Evolutionary conservation across 1,140 invertebrate species (phyloP).

Genomic region (Eubasilissa regina): DNA sequence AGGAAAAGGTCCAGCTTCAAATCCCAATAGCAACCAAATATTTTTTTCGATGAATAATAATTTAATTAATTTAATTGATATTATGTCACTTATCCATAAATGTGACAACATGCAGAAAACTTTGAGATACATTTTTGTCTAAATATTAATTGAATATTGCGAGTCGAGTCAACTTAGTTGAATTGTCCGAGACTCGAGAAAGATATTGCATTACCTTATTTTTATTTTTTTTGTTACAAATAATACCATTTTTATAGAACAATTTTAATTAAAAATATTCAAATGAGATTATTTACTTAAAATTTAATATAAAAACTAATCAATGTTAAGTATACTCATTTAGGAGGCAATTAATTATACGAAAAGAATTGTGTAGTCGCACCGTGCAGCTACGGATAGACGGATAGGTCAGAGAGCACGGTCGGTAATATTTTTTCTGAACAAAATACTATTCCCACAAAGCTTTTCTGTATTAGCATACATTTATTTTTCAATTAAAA

Average conservation of each 20-base stretch:
- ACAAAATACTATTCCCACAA: slow-evolving; percentile 48
- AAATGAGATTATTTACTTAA: slow-evolving; percentile 38
- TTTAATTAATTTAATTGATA: no score
- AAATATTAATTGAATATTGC: no score
- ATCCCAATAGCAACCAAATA: no score
- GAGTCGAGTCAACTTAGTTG: no score
- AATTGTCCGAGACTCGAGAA: no score
- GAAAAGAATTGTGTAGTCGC: not conserved
- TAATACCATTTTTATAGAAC: not conserved
- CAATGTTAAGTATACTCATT: slow-evolving; percentile 23
- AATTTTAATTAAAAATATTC: slow-evolving; percentile 35
- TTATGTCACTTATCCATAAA: no score
- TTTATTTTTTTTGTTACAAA: no score
- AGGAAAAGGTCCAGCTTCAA: no score
- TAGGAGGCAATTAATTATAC: not conserved
- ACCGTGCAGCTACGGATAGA: not conserved
- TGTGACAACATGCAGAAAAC: no score
- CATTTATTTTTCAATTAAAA: slow-evolving; percentile 59
- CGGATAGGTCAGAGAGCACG: slow-evolving; percentile 9
- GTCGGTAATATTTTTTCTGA: slow-evolving; percentile 19
- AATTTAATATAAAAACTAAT: slow-evolving; percentile 20
- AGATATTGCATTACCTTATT: no score
- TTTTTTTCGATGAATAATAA: no score
- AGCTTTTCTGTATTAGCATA: slow-evolving; percentile 50
- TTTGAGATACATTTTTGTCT: no score